Evolutionary conservation across 2,888 invertebrate genomes (phyloP).

Genomic region (Cataglyphis albicans): DNA sequence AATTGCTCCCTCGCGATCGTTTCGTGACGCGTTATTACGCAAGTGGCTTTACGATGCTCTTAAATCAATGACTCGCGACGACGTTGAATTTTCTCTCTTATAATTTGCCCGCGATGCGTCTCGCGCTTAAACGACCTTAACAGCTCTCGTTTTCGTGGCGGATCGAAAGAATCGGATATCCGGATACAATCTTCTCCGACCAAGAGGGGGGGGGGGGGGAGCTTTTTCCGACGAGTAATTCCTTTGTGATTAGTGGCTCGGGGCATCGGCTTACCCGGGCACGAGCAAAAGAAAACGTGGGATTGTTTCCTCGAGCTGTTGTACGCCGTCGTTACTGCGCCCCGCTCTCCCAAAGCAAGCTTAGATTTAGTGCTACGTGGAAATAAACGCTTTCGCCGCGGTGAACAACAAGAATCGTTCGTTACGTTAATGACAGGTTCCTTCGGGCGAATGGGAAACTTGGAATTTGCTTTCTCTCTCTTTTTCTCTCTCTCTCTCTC

Average conservation of each 20-base stretch:
- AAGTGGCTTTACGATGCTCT: slow-evolving; percentile 28
- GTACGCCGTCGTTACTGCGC: slow-evolving; percentile 62
- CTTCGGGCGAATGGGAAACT: slow-evolving; percentile 50
- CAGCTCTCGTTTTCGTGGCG: not conserved
- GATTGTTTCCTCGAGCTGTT: slow-evolving; percentile 65
- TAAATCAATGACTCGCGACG: slow-evolving; percentile 50
- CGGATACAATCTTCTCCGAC: slow-evolving; percentile 47
- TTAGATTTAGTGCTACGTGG: slow-evolving; percentile 68
- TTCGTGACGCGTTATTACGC: slow-evolving; percentile 28
- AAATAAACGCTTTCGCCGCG: slow-evolving; percentile 71
- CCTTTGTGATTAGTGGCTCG: slow-evolving; percentile 68
- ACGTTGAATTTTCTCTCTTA: slow-evolving; percentile 6
- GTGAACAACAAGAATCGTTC: slow-evolving; percentile 75
- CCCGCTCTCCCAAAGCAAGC: slow-evolving; percentile 52
- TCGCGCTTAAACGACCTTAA: slow-evolving; percentile 1
- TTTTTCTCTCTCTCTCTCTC: not conserved
- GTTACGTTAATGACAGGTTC: slow-evolving; percentile 68
- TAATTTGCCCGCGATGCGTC: not conserved
- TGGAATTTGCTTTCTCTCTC: slow-evolving; percentile 1
- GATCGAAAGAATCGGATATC: slow-evolving; percentile 41
- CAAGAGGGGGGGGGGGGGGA: not conserved
- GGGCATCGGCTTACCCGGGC: slow-evolving; percentile 62
- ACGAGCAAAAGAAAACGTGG: slow-evolving; percentile 58
- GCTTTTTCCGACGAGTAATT: slow-evolving; percentile 69
- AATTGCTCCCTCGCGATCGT: slow-evolving; percentile 42